Conservation (phyloP, 30 jellyfish, hydroid and myxozoan genomes). For the Aurelia aurita region DNA sequence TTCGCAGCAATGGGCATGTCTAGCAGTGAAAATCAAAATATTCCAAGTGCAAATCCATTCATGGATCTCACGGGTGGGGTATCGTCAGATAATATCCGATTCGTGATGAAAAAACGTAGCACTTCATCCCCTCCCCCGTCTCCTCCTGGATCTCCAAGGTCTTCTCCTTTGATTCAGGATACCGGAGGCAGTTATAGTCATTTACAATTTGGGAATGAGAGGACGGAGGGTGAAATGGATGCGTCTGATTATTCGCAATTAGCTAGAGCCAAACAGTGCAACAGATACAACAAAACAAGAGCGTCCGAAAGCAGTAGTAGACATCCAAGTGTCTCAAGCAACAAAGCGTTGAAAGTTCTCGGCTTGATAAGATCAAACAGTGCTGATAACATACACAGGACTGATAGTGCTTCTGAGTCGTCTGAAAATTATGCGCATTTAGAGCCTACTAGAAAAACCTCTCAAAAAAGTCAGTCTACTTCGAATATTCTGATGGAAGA, state of each 20-base stretch:
- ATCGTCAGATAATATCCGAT: constrained; percentile 32
- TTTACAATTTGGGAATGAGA: constrained; percentile 26
- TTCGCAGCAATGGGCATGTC: constrained; percentile 19
- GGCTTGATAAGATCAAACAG: constrained; percentile 63
- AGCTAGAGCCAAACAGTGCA: constrained; percentile 61
- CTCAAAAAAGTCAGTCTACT: constrained; percentile 55
- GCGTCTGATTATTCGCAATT: constrained; percentile 26
- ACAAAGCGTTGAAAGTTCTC: constrained; percentile 57
- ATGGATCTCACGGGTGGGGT: constrained; percentile 41
- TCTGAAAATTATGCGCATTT: constrained; percentile 40
- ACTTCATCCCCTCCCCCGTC: constrained; percentile 68
- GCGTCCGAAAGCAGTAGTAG: constrained; percentile 43
- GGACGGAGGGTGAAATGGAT: neutral
- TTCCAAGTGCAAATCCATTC: constrained; percentile 18
- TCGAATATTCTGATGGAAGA: constrained; percentile 15
- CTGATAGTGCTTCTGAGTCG: constrained; percentile 43
- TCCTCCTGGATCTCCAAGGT: constrained; percentile 3
- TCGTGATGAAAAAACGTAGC: constrained; percentile 61
- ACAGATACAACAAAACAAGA: constrained; percentile 46
- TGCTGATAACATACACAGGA: constrained; percentile 45
- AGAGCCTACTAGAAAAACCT: constrained; percentile 8
- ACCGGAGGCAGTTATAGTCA: constrained; percentile 39
- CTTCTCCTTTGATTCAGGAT: constrained; percentile 34
- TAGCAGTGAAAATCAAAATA: constrained; percentile 4
- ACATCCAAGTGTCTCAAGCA: constrained; percentile 13